Base-by-base conservation (phyloP, 1,140 invertebrate species). In the Zaprionus ornatus region DNA sequence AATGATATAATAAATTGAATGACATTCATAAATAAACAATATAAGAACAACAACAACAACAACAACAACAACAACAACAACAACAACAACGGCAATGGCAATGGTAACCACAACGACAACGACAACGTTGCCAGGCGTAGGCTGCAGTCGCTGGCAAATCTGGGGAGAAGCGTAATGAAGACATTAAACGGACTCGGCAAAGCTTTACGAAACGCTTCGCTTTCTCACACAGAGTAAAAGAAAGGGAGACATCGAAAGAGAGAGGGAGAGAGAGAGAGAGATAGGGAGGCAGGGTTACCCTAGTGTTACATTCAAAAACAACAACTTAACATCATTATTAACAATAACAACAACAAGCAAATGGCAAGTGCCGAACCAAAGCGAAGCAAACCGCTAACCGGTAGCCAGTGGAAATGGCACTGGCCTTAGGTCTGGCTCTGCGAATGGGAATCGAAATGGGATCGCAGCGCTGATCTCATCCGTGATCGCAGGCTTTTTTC, bases 1-100 rank as follows among this genome's bases (percentile, higher is more conserved):
- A 90, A 90, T 90, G 85, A 85, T 90, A 90, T 90, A 90, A 90
- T 90, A 90, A 90, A 90, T 90, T 90, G 85, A 90, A 90, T 90
- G 85, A 90, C 85, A 90, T 90, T 90, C 85, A 90, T 90, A 90
- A 90, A 90, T 90, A 90, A 90, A 90, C 86, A 90, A 90, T 90
- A 90, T 90, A 85, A 77, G 70, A 78, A 71, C 68, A 76, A 56
- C 64, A 77, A 25, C 74, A 73, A 55, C 65, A 60, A 9, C 65
- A 35, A 25, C 62, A 57, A 32, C 74, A 56, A 65, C 60, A 52
- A 37, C 25, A 23, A 32, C 25, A n/a, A n/a, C n/a, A 57, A 32
- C 74, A 56, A 65, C 60, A 52, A 37, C 25, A 23, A 32, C 25
- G 60, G 27, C 57, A 37, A 48, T 32, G 59, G 32, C 56, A 42